Base-by-base conservation (phyloP, 2,797 vertebrate genomes). In the Gephyroberyx darwinii region DNA sequence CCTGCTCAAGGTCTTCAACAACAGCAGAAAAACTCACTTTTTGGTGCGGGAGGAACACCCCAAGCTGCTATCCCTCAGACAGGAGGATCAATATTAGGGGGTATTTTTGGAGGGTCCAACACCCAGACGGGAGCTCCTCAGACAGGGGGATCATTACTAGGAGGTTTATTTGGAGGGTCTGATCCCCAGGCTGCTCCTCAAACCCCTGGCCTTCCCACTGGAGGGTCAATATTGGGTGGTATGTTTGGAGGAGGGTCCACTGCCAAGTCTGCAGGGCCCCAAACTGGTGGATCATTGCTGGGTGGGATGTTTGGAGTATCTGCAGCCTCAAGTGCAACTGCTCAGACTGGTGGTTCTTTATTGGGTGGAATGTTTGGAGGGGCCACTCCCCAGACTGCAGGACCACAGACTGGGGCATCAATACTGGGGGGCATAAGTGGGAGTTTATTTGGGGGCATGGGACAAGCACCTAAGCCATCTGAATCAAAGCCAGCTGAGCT, bases 21-120 rank as follows among this genome's bases (percentile, higher is more conserved):
- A 83, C 93, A 94, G 62, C 95, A 94, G 77, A 96, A 91, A 69
- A 95, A 65, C 53, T 92, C 92, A 2, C 83, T 94, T 70, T 96
- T 96, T 85, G 93, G 92, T 78, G 80, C 95, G 0, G 85, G 81
- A 60, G 84, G 58, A 74, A 55, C 80, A 66, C 8, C 69, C 75
- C 95, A 72, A 92, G 86, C 77, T 87, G 83, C 67, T 78, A 81
- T 64, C 80, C 90, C 76, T 86, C 95, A 78, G 88, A 88, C 66
- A 59, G 90, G 85, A 56, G 2, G 75, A 33, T 90, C 91, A 58
- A 43, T 92, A 0, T 92, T 95, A 57, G 91, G 89, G 53, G 88
- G 89, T 14, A 85, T 92, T 80, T 94, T 93, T 82, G 92, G 93
- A 77, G 88, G 88, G 45, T 67, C 89, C 1, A 80, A 82, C 63